Conservation (phyloP, 2,888 invertebrate genomes). For the Dicyrtomina minuta region DNA sequence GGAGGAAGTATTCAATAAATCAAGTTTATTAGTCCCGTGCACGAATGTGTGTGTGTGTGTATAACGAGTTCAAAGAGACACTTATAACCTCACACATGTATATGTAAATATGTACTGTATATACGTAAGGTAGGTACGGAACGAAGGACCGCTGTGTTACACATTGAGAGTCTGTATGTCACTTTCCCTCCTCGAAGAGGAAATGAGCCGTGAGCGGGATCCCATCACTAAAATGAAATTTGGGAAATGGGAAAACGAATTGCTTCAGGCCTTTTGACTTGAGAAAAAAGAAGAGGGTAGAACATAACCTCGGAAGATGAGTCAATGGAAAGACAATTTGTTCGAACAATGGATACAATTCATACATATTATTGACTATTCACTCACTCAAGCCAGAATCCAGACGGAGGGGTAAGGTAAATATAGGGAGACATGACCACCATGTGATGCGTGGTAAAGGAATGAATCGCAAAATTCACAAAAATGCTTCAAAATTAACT, state of each 20-base stretch:
- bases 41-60: neutral
- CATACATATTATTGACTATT: slow-evolving; percentile 9
- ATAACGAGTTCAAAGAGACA: too few relatives aligned
- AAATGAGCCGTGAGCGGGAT: slow-evolving; percentile 41
- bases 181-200: slow-evolving; percentile 23
- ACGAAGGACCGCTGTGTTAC: slow-evolving; percentile 14
- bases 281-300: neutral
- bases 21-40: slow-evolving; percentile 11
- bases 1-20: neutral
- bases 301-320: neutral
- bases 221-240: slow-evolving; percentile 40
- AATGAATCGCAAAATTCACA: too few relatives aligned
- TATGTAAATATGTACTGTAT: too few relatives aligned
- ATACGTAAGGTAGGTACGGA: too few relatives aligned
- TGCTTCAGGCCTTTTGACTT: slow-evolving; percentile 7
- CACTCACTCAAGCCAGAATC: slow-evolving; percentile 1
- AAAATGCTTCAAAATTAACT: too few relatives aligned
- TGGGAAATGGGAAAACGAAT: slow-evolving; percentile 16
- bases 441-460: too few relatives aligned
- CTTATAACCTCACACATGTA: neutral
- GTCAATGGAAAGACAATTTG: neutral
- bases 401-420: neutral
- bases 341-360: neutral
- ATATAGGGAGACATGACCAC: neutral
- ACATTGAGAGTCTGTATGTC: neutral